Conservation (phyloP, 2,888 invertebrate genomes). For the Caenorhabditis auriculariae region DNA sequence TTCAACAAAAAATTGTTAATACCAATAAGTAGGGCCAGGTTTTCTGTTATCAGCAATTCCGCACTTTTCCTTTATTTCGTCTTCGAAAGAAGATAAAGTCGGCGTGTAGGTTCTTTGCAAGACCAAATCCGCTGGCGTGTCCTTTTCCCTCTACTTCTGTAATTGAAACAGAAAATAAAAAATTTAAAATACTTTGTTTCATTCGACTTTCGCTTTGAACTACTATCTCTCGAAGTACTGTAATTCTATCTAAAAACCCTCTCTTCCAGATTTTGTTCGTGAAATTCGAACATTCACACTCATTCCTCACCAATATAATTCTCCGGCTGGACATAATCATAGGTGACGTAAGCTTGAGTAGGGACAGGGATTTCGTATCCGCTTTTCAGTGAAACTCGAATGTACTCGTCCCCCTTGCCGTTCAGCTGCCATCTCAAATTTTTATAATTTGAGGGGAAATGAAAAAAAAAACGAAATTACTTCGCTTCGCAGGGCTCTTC, state of each 20-base stretch:
- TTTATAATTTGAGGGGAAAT: neutral
- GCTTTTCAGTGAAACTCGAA: constrained; percentile 49
- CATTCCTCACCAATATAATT: constrained; percentile 51
- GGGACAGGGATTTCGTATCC: constrained; percentile 61
- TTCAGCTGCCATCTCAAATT: constrained; percentile 51
- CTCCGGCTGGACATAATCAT: constrained; percentile 52
- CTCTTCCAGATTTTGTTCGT: too few species aligned
- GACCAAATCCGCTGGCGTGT: constrained; percentile 50
- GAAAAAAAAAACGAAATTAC: constrained; percentile 10
- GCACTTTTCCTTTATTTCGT: constrained; percentile 52
- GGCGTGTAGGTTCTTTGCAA: constrained; percentile 56
- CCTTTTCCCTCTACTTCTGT: constrained; percentile 53
- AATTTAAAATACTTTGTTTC: neutral
- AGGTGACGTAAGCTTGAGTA: constrained; percentile 52
- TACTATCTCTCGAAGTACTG: neutral
- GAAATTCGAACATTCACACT: neutral
- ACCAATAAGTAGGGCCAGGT: constrained; percentile 40
- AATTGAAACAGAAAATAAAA: constrained; percentile 9
- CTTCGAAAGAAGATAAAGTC: constrained; percentile 53
- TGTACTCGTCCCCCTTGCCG: constrained; percentile 37
- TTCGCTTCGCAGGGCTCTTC: constrained; percentile 42
- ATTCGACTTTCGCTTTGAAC: constrained; percentile 1
- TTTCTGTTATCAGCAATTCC: constrained; percentile 40
- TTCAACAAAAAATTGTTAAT: constrained; percentile 10
- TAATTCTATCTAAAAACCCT: neutral